Evolutionary conservation across 2,113 vertebrate species (phyloP), one percentile per base, ranked within the genome.

Genomic region (Psittacula cyanocephala): DNA sequence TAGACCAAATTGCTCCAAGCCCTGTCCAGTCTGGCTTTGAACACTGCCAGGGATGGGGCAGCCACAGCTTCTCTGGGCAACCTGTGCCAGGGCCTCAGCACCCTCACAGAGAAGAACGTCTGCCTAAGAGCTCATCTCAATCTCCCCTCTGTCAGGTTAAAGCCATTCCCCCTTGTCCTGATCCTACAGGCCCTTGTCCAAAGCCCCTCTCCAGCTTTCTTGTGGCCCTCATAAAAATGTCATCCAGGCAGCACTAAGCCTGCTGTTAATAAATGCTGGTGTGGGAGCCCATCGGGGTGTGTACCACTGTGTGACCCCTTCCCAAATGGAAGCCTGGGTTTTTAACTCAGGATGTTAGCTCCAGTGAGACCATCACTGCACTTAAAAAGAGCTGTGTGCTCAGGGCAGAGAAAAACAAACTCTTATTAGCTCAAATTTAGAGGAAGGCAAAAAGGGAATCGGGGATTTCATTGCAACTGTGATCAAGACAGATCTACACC

Each of bases 211-310:
- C 33, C 33, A 23, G 55, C 20, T 23, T 59, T 59, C 55, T n/a
- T 59, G 31, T 59, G 14, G 55, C 33, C 20, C 13, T 20, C 20
- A 33, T n/a, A n/a, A 59, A 81, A 68, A 53, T 7, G 25, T 35
- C n/a, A 59, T 5, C 4, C 43, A 84, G n/a, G 4, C 59, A 3
- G 2, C 77, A 64, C 35, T 59, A 49, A 49, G 80, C 44, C 37
- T 81, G 81, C n/a, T 65, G 55, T 22, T 41, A n/a, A 55, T 12
- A 23, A 76, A 33, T 0, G 0, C 68, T 59, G 50, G 15, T 0
- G 0, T 9, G 50, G 50, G 35, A 24, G 31, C 12, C 31, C 2
- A 0, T 1, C 0, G 2, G 11, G n/a, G 11, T 33, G 19, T 33
- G 43, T 35, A 11, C 3, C 11, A 13, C 44, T 24, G 7, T 10